phyloP scores from a whole-genome alignment of 2,797 vertebrate species.

The Catharus ustulatus region DNA sequence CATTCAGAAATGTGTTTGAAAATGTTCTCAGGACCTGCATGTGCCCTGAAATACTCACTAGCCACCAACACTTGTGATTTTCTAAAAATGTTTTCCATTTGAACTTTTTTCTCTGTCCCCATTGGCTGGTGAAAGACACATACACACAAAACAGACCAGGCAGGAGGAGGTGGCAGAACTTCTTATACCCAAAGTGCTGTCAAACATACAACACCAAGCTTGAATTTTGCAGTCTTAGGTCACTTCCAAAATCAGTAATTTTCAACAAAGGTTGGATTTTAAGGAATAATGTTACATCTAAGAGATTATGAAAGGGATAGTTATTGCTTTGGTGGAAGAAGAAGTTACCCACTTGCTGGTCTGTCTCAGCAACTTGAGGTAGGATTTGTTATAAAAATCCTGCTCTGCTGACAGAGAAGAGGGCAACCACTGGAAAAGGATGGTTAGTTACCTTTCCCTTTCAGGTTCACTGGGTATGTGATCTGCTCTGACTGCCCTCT shows the following conservation, averaged over 20 bases:
- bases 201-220: neutral
- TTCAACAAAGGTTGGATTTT: neutral
- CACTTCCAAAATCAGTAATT: neutral
- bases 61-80: neutral
- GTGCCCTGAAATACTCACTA: neutral
- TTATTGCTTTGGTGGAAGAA: neutral
- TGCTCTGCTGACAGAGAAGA: neutral
- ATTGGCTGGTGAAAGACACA: neutral
- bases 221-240: neutral
- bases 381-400: neutral
- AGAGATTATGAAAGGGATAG: neutral
- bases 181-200: neutral
- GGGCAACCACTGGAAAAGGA: neutral
- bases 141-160: neutral
- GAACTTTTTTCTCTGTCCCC: neutral
- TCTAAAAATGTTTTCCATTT: neutral
- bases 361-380: neutral
- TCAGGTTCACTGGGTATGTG: conserved; percentile 22
- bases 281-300: neutral
- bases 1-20: neutral
- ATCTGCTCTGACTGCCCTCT: neutral
- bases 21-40: neutral
- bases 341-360: neutral
- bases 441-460: conserved; percentile 6
- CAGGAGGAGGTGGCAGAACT: neutral